Evolutionary conservation across 92 coral and sea anemone species (phyloP).

Genomic region (Montipora capitata): DNA sequence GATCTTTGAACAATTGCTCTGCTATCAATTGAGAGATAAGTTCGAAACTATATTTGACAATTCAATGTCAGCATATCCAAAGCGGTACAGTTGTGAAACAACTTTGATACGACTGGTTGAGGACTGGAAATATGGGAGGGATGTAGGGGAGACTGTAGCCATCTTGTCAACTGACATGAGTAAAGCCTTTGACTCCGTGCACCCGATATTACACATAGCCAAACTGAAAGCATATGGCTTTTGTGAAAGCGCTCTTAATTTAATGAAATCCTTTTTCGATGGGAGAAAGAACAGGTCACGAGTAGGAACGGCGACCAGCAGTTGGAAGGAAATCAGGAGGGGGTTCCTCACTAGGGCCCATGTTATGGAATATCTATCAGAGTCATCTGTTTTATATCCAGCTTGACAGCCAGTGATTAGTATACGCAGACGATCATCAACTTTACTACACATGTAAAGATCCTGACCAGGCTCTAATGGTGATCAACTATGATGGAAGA

Average conservation of each 20-base stretch:
- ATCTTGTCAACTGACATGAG: slow-evolving; percentile 67
- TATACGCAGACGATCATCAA: slow-evolving; percentile 62
- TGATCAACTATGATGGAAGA: slow-evolving; percentile 43
- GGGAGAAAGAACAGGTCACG: slow-evolving; percentile 21
- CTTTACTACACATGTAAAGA: slow-evolving; percentile 23
- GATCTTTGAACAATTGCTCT: background rate
- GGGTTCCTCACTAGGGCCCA: slow-evolving; percentile 46
- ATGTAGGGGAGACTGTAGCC: slow-evolving; percentile 22
- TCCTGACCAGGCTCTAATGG: slow-evolving; percentile 25
- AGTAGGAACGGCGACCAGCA: slow-evolving; percentile 26
- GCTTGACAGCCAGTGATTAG: slow-evolving; percentile 29
- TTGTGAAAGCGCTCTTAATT: slow-evolving; percentile 48
- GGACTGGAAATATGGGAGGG: slow-evolving; percentile 54
- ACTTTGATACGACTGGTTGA: slow-evolving; percentile 47
- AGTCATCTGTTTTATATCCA: slow-evolving; percentile 44
- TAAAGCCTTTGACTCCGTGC: slow-evolving; percentile 67
- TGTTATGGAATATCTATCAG: slow-evolving; percentile 40
- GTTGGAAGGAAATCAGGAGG: slow-evolving; percentile 28
- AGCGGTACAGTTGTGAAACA: slow-evolving; percentile 51
- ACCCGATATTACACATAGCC: slow-evolving; percentile 30
- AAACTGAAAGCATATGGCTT: slow-evolving; percentile 66
- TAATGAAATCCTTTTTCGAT: slow-evolving; percentile 23
- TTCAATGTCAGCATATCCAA: slow-evolving; percentile 36
- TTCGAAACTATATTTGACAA: slow-evolving; percentile 25
- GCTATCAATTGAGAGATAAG: slow-evolving; percentile 27